Conservation (phyloP, 2,797 vertebrate genomes). For the Hybognathus amarus region DNA sequence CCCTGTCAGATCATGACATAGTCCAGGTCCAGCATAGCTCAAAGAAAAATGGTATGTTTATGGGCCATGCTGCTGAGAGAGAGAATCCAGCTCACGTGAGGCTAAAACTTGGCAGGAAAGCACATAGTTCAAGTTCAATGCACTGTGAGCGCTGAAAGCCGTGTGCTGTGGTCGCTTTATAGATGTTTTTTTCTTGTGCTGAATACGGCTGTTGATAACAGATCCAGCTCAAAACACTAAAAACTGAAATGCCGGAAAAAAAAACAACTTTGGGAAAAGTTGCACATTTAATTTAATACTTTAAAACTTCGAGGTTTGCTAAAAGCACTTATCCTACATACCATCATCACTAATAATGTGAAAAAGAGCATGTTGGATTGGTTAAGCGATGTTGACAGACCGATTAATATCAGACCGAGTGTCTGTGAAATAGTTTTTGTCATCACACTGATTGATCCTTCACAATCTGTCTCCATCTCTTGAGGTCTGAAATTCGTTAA, state of each 20-base stretch:
- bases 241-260: not conserved
- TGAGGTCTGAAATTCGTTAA: slow-evolving; percentile 28
- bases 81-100: slow-evolving; percentile 30
- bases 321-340: not conserved
- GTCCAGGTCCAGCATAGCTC: not conserved
- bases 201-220: not conserved
- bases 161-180: not conserved
- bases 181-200: slow-evolving; percentile 28
- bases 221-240: not conserved
- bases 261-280: not conserved
- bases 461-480: slow-evolving; percentile 13
- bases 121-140: slow-evolving; percentile 32
- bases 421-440: slow-evolving; percentile 41
- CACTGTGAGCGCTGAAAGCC: slow-evolving; percentile 35
- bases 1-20: slow-evolving; percentile 3
- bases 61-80: not conserved
- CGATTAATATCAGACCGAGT: slow-evolving; percentile 15
- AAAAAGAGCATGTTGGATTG: not conserved
- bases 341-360: not conserved
- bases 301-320: not conserved
- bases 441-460: slow-evolving; percentile 30
- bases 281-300: not conserved
- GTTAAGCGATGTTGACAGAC: slow-evolving; percentile 14
- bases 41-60: slow-evolving; percentile 5
- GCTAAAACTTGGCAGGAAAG: slow-evolving; percentile 27